Evolutionary conservation across 1,140 invertebrate species (phyloP), one percentile per base, ranked within the genome.

Genomic region (Zaprionus inermis): DNA sequence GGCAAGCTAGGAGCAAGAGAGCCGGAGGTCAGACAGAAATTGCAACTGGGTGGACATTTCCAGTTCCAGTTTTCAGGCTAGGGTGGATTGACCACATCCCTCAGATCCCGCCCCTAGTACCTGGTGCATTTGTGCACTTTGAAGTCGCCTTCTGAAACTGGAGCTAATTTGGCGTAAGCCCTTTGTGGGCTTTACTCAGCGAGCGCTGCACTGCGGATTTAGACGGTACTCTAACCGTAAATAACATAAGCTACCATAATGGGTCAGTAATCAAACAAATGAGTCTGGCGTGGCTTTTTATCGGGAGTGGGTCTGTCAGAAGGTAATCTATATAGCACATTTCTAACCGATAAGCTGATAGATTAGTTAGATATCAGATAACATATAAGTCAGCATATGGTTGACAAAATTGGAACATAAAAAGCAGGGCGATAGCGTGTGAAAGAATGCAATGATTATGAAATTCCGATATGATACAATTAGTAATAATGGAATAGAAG

Each of bases 131-230:
- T 68, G 71, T 68, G 64, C 64, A 58, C 75, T 77, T 77, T 77
- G 75, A 77, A 73, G 75, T 77, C 73, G 44, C 58, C 71, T 77
- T 30, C 28, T 59, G 63, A 76, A 77, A 63, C 41, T 68, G 75
- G 64, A 46, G 54, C 71, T 77, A 77, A 77, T 77, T 77, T 77
- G 71, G 65, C 71, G 64, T 64, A 60, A 74, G 65, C 38, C 65
- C 75, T 73, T 77, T 58, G 59, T 64, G 20, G 44, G 61, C 58
- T 64, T 51, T 64, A 68, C 41, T 5, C 24, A 28, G 24, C 24
- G 59, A 73, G 63, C 58, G 57, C 63, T 77, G 71, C 64, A 77
- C 38, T 68, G 58, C 59, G 52, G 70, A 67, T 57, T 76, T 63
- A 58, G 46, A 54, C 34, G 70, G 30, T 54, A 59, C 57, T 64